These are phyloP conservation scores for Dipodomys ordii DNA, from an alignment of 2,113 vertebrate genomes.

Conservation along the genomic window DNA sequence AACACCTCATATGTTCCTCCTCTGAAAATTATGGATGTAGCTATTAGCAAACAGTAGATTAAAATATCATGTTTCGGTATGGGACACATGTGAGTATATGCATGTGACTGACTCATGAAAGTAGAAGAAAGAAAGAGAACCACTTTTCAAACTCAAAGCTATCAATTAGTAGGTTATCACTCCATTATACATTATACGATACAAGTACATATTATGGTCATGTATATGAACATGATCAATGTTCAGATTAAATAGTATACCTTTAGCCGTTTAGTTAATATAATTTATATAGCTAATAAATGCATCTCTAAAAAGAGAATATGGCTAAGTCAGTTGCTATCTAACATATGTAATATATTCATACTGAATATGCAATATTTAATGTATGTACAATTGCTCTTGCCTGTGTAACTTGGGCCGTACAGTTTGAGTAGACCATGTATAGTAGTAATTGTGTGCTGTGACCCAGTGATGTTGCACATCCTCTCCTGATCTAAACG, in stretches of 20 bases:
- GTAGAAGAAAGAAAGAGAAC: constrained; percentile 59
- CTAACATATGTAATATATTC: background rate
- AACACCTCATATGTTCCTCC: background rate
- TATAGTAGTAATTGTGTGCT: background rate
- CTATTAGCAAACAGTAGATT: constrained; percentile 4
- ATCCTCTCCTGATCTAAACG: background rate
- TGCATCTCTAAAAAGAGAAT: background rate
- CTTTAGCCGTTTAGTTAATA: too few relatives aligned
- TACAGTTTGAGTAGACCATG: background rate
- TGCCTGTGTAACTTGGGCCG: background rate
- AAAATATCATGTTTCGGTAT: background rate
- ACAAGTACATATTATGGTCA: too few relatives aligned
- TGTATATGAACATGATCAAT: too few relatives aligned
- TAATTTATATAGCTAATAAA: background rate
- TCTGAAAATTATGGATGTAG: background rate
- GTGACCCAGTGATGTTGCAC: background rate
- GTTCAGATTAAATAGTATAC: too few relatives aligned
- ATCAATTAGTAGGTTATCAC: background rate
- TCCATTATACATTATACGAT: background rate
- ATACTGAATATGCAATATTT: too few relatives aligned
- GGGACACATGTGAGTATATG: background rate
- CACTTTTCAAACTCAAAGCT: constrained; percentile 50
- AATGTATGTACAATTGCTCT: background rate
- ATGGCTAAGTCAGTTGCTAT: background rate
- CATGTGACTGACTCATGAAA: background rate